A percentile compares a stretch with the other conserved stretches of the same genome.
phyloP scores from a whole-genome alignment of 2,113 vertebrate genomes.

The Atlantisia rogersi region DNA sequence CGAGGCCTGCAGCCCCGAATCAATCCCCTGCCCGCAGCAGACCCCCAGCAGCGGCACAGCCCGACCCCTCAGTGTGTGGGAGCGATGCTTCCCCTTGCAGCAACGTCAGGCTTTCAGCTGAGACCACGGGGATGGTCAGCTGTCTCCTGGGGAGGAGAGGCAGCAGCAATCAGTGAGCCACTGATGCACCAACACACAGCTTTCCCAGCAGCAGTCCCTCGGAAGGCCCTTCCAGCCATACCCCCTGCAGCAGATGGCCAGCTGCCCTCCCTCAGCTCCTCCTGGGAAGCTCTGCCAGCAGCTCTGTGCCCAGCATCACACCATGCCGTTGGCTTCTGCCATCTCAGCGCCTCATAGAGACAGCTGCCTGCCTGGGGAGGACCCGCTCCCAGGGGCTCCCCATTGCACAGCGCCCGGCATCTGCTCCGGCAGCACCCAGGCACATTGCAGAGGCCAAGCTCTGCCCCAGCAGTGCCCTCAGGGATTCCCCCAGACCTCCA shows the following conservation, averaged over 20 bases:
- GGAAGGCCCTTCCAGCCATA: not conserved
- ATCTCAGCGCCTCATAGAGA: not conserved
- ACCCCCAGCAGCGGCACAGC: not conserved
- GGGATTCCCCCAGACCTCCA: not conserved
- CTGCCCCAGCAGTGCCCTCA: not conserved
- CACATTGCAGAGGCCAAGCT: not conserved
- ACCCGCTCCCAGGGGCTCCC: not conserved
- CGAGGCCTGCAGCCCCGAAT: rapidly evolving
- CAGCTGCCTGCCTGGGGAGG: not conserved
- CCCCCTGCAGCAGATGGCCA: not conserved
- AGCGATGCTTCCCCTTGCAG: not conserved
- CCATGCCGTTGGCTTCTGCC: not conserved
- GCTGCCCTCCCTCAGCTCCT: not conserved
- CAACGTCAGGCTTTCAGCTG: not conserved
- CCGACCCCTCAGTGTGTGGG: not conserved
- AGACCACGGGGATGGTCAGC: not conserved
- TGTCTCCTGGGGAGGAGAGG: not conserved
- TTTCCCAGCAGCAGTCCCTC: not conserved
- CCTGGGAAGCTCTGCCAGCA: not conserved
- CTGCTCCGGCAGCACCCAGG: not conserved
- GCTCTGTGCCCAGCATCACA: not conserved
- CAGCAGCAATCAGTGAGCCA: not conserved
- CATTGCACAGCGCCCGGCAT: rapidly evolving
- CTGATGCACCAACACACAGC: not conserved
- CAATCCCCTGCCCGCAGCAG: not conserved